Evolutionary conservation across 2,888 invertebrate genomes (phyloP), one percentile per base, ranked within the genome.

Genomic region (Chrysomela aeneicollis): DNA sequence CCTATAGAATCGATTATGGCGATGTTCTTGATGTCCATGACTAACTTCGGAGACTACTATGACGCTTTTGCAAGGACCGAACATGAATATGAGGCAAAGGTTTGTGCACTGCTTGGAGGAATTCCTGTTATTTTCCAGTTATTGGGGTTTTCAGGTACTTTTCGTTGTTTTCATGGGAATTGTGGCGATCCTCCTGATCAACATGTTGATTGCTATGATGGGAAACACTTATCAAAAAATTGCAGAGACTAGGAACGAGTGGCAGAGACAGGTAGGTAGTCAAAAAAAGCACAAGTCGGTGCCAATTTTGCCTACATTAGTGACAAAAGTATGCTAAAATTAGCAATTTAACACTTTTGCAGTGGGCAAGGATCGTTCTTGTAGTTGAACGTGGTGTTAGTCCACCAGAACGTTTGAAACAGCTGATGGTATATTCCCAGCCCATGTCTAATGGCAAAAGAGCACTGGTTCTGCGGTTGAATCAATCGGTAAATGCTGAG

Each of bases 201-300:
- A 98, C 86, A 96, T 98, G 95, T 86, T 98, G 83, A 98, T 98
- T 78, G 98, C 98, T 69, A 98, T 98, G 98, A 98, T 98, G 98
- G 98, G 98, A 0, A 98, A 98, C 82, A 98, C 98, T 2, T 99
- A 98, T 81, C 96, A 97, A 82, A 95, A 97, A 84, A 97, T 98
- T 74, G 96, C 96, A 0, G 96, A 97, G 83, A 97, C 97, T 0
- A 88, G 95, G 72, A 98, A 98, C 81, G 98, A 98, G 82, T 98
- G 98, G 97, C 97, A 98, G 82, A 85, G 98, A 78, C 92, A 92
- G 86, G 91, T 90, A 82, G 26, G 26, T 6, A 6, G n/a, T n/a
- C n/a, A n/a, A n/a, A n/a, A n/a, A n/a, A n/a, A n/a, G n/a, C n/a
- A n/a, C n/a, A n/a, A n/a, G n/a, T n/a, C n/a, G n/a, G n/a, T n/a